Evolutionary conservation across 2,797 vertebrate genomes (phyloP).

Genomic region (Monodelphis domestica): DNA sequence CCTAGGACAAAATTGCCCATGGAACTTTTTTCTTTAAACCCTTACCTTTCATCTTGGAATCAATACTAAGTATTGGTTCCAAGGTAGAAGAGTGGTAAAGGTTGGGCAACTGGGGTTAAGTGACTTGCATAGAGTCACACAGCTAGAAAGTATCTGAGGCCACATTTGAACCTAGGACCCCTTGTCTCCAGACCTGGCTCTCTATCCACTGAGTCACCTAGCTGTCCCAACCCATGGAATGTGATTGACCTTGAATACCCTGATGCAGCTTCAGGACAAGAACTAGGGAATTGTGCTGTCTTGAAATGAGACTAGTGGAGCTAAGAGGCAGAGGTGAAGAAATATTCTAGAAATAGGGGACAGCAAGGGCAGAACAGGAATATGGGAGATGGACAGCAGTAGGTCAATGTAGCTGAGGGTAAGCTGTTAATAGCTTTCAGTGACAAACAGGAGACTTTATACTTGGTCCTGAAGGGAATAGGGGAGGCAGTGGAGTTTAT

Average conservation of each 20-base stretch:
- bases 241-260: background rate
- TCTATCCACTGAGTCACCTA: no score
- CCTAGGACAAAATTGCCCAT: background rate
- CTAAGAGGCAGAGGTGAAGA: no score
- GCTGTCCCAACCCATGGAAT: background rate
- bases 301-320: background rate
- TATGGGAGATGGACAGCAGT: no score
- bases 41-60: background rate
- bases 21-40: background rate
- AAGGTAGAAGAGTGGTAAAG: no score
- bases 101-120: no score
- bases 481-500: background rate
- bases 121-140: no score
- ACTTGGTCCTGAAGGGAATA: background rate
- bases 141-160: no score
- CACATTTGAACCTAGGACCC: conserved; percentile 21
- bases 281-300: background rate
- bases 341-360: no score
- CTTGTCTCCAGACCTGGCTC: no score
- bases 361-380: background rate
- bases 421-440: background rate
- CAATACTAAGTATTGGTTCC: no score
- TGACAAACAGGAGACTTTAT: background rate
- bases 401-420: background rate
- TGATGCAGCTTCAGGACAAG: background rate